phyloP scores from a whole-genome alignment of 2,113 vertebrate species.

The Equus quagga region DNA sequence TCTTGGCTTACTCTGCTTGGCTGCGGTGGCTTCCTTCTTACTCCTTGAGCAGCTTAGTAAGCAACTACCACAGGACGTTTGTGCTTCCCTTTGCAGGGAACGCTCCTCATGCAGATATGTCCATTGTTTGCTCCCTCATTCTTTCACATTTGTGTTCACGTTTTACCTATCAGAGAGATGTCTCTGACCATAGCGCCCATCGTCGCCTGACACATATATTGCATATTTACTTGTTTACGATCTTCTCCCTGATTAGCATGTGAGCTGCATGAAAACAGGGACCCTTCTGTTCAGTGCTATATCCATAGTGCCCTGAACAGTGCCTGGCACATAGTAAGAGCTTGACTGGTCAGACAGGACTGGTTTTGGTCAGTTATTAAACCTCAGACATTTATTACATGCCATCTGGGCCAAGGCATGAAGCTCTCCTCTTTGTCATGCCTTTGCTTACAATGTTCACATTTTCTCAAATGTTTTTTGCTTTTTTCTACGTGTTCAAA shows the following conservation, averaged over 20 bases:
- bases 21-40: not conserved
- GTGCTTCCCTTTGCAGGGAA: not conserved
- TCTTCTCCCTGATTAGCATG: not conserved
- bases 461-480: not conserved
- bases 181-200: not conserved
- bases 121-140: not conserved
- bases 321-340: not conserved
- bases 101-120: not conserved
- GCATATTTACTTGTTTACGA: not conserved
- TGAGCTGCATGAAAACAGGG: not conserved
- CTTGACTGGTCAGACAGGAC: not conserved
- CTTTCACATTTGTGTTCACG: not conserved
- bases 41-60: not conserved
- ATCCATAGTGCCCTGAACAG: not conserved
- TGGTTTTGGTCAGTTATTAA: not conserved
- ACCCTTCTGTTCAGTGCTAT: not conserved
- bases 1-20: not conserved
- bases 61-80: not conserved
- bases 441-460: not conserved
- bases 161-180: not conserved
- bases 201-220: not conserved
- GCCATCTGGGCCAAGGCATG: no score
- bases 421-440: not conserved
- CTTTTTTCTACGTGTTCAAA: not conserved
- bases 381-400: not conserved